Evolutionary conservation across 2,888 invertebrate genomes (phyloP), one percentile per base, ranked within the genome.

Genomic region (Apodemia duryi): DNA sequence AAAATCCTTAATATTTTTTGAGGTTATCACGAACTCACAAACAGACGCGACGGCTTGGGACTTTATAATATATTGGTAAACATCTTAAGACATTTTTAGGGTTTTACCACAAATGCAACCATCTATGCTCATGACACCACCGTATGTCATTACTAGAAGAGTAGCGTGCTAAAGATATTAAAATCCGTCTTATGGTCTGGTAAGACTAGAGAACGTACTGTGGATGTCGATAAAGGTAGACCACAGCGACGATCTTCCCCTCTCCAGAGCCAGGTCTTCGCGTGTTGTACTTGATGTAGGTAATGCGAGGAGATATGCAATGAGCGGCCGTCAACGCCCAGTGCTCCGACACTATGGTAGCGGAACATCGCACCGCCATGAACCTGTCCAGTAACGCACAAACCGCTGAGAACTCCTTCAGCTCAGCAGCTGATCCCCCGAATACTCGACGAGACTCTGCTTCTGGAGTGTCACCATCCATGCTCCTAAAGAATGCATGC

Each of bases 301-400:
- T 79, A 64, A 87, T 61, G 54, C 69, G 71, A 61, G 84, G 71
- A 21, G 80, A 66, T 13, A 85, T 77, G 76, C 90, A 91, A 78
- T 89, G 89, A 54, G 86, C 90, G 35, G 90, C 89, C 38, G 90
- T 89, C 65, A 91, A 78, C 74, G 72, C 86, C 89, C 89, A 90
- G 74, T 79, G 81, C 68, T 76, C 63, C 62, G 81, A 71, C 69
- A 91, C 69, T 69, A 84, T 81, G 9, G 84, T 68, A 67, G 73
- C 84, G 63, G 87, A 83, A 78, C 90, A 89, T 62, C 82, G 77
- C 75, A 81, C 67, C n/a, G 66, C 29, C 80, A 81, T 78, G 75
- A 78, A 80, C 54, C 83, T 81, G 77, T 88, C 88, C 54, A 85
- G 72, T 70, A 89, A 77, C 67, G 80, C 83, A 73, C 84, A 83